These are phyloP conservation scores for Hydra vulgaris DNA, from an alignment of 30 jellyfish, hydroid and myxozoan species.

Conservation along the genomic window DNA sequence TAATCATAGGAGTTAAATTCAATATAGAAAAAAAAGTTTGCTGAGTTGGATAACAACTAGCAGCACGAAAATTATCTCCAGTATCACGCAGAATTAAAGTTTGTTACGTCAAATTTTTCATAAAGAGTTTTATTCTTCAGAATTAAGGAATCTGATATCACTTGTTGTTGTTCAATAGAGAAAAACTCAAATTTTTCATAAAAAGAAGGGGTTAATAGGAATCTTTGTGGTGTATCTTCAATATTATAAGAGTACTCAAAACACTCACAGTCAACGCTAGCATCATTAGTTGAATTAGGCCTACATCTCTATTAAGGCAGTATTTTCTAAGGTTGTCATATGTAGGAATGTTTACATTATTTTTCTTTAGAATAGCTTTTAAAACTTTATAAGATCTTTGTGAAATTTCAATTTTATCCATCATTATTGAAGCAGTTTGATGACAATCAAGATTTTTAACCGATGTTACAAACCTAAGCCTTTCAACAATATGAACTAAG, in stretches of 20 bases:
- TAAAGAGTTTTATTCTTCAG: neutral
- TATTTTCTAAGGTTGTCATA: constrained; percentile 4
- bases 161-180: neutral
- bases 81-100: constrained; percentile 5
- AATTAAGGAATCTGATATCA: neutral
- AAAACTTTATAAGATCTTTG: neutral
- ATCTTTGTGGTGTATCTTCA: neutral
- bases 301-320: neutral
- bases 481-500: neutral
- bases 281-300: neutral
- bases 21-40: neutral
- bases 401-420: constrained; percentile 6
- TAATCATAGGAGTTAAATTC: neutral
- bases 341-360: constrained; percentile 2
- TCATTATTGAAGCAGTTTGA: neutral
- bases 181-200: constrained; percentile 4
- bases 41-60: neutral
- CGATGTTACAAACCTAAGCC: neutral
- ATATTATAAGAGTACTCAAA: neutral
- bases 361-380: neutral
- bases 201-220: neutral
- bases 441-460: neutral
- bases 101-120: neutral
- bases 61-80: constrained; percentile 9
- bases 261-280: neutral